phyloP scores from a whole-genome alignment of 2,888 invertebrate species.

The Pherbina coryleti region DNA sequence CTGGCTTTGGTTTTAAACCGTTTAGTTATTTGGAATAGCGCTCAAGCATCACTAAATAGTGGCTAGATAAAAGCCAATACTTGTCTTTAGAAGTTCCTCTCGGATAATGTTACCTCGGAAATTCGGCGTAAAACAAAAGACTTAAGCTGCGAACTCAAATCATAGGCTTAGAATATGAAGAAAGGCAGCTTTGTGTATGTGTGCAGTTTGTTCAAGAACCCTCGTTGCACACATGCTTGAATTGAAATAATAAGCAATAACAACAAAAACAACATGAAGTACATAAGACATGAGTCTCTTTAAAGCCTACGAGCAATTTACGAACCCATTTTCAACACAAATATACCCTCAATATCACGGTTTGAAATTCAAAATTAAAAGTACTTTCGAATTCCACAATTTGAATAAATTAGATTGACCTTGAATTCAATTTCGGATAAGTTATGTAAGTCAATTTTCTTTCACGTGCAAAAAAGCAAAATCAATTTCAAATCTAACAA shows the following conservation, averaged over 20 bases:
- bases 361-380: too few relatives aligned
- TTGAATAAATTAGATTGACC: too few relatives aligned
- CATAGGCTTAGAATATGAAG: not conserved
- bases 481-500: too few relatives aligned
- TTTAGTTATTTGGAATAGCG: conserved; percentile 16
- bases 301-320: conserved; percentile 54
- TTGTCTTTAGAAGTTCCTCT: not conserved
- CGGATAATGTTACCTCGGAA: not conserved
- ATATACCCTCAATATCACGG: too few relatives aligned
- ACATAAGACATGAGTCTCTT: not conserved
- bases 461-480: too few relatives aligned
- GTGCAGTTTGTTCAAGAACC: not conserved
- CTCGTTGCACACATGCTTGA: not conserved
- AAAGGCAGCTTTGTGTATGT: too few relatives aligned
- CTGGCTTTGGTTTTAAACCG: not conserved
- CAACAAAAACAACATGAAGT: not conserved
- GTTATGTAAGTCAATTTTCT: too few relatives aligned
- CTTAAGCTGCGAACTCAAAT: conserved; percentile 29
- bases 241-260: not conserved
- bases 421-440: too few relatives aligned
- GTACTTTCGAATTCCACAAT: too few relatives aligned
- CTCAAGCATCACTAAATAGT: not conserved
- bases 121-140: conserved; percentile 27
- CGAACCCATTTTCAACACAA: conserved; percentile 66
- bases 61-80: not conserved